A percentile compares a stretch with the other conserved stretches of the same genome.
Conservation (phyloP, 2,797 vertebrate species). For the Eulemur mongoz region DNA sequence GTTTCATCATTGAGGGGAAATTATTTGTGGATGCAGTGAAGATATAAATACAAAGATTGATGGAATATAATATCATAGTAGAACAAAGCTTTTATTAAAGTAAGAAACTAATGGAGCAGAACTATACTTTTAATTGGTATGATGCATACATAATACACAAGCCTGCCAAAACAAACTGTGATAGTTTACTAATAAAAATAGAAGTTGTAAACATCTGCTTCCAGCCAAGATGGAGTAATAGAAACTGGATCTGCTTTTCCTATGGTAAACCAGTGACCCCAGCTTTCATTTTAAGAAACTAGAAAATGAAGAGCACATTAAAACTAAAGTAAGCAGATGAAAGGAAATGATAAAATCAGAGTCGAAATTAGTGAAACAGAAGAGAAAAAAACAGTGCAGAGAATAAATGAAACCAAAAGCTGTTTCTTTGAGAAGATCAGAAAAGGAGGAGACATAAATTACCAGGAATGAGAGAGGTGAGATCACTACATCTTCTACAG, state of each 20-base stretch:
- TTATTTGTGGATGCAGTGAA: background rate
- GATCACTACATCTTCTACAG: background rate
- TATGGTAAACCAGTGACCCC: background rate
- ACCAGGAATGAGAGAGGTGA: background rate
- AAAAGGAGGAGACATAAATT: background rate
- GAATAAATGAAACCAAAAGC: background rate
- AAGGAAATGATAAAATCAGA: background rate
- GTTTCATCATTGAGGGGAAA: background rate
- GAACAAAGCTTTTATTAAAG: background rate
- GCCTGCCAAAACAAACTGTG: background rate
- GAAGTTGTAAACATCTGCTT: background rate
- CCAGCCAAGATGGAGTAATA: background rate
- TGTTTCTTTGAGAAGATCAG: background rate
- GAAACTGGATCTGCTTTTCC: background rate
- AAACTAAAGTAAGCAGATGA: background rate
- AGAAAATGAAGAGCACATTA: background rate
- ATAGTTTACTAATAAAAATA: background rate
- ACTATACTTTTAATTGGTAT: background rate
- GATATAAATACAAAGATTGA: constrained; percentile 17
- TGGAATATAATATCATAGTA: background rate
- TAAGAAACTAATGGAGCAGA: background rate
- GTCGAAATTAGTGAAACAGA: constrained; percentile 11
- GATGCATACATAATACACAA: background rate
- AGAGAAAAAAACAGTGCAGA: background rate
- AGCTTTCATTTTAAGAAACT: background rate